Conservation (phyloP, 30 jellyfish, hydroid and myxozoan species). For the Aurelia sp. region DNA sequence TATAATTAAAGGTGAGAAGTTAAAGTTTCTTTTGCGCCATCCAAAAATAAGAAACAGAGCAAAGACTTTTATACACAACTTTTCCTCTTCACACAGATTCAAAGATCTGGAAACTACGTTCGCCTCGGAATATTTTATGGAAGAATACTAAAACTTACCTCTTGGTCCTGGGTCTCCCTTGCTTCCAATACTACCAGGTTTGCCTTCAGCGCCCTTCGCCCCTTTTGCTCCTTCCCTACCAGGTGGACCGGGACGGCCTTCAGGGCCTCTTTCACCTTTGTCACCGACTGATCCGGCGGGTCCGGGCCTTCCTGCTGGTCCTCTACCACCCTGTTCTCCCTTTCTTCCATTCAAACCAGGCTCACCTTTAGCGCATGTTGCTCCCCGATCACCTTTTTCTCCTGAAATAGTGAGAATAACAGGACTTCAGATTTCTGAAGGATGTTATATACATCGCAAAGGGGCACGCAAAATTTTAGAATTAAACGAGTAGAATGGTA, state of each 20-base stretch:
- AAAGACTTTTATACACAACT: too few species aligned
- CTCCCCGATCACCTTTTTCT: conserved; percentile 79
- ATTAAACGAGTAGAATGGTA: too few species aligned
- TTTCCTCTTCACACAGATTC: too few species aligned
- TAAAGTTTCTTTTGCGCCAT: too few species aligned
- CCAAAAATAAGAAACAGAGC: too few species aligned
- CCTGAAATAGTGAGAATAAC: conserved; percentile 31
- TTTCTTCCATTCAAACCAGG: conserved; percentile 74
- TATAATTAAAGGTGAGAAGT: too few species aligned
- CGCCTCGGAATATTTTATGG: neutral
- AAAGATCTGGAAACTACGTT: too few species aligned
- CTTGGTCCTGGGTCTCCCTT: conserved; percentile 27
- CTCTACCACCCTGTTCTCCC: conserved; percentile 73
- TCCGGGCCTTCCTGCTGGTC: conserved; percentile 71
- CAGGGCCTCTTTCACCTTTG: conserved; percentile 51
- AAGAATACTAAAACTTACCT: conserved; percentile 1
- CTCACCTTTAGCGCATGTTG: conserved; percentile 71
- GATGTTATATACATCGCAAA: neutral
- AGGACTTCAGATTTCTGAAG: neutral
- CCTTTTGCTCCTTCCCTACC: conserved; percentile 67
- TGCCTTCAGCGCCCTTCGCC: conserved; percentile 56
- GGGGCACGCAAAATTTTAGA: too few species aligned
- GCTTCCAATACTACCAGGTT: conserved; percentile 29
- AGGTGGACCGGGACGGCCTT: conserved; percentile 14
- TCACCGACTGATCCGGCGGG: conserved; percentile 54